These are phyloP conservation scores for Gallinago undulata DNA, from an alignment of 2,113 vertebrate genomes.

Conservation along the genomic window DNA sequence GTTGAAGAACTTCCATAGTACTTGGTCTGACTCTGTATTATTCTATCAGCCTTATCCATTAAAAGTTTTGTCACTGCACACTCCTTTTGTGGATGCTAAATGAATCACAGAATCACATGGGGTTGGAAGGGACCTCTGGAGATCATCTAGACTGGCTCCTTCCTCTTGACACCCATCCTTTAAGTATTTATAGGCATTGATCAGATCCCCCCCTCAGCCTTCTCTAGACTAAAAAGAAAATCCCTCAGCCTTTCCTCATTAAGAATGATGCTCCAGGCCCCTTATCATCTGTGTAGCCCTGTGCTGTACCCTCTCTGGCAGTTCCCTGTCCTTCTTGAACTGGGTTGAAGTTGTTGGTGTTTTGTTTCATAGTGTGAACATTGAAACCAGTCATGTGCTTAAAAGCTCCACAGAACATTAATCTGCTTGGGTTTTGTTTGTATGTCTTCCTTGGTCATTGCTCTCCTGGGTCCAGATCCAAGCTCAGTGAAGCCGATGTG, in stretches of 20 bases:
- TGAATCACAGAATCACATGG: too few species aligned
- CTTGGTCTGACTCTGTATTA: not conserved
- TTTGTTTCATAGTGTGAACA: not conserved
- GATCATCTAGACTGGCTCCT: too few species aligned
- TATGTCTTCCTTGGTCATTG: not conserved
- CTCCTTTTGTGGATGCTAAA: not conserved
- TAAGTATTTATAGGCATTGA: too few species aligned
- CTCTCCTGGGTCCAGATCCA: not conserved
- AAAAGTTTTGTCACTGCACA: not conserved
- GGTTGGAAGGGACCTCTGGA: too few species aligned
- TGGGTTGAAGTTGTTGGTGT: not conserved
- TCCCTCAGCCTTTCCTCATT: too few species aligned
- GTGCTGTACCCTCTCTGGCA: too few species aligned
- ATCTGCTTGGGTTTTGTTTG: not conserved
- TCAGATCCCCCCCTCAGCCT: too few species aligned
- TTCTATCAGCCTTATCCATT: not conserved
- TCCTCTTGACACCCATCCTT: too few species aligned
- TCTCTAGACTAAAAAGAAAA: too few species aligned
- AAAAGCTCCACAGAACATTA: not conserved
- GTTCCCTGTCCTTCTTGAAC: too few species aligned
- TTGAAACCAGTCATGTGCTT: not conserved
- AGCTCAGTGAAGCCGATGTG: not conserved
- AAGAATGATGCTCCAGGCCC: too few species aligned
- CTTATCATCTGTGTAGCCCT: too few species aligned
- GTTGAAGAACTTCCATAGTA: accelerated